phyloP scores from a whole-genome alignment of 2,888 invertebrate genomes.

The Zygogramma bicolorata region DNA sequence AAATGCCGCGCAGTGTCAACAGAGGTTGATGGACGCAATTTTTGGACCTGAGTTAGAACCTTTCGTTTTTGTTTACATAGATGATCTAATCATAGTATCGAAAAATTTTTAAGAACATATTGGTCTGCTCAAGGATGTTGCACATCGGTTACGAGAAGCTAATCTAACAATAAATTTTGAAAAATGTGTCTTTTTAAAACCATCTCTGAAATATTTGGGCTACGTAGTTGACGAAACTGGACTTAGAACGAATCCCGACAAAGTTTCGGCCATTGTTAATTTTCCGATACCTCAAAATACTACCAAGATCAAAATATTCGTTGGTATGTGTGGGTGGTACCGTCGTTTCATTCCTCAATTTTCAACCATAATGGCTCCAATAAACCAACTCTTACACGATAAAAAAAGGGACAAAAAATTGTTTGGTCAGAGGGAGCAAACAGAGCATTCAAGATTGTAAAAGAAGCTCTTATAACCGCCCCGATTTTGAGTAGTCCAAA shows the following conservation, averaged over 20 bases:
- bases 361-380: not conserved
- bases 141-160: too few species aligned
- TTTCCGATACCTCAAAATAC: not conserved
- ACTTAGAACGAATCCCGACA: slow-evolving; percentile 14
- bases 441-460: too few species aligned
- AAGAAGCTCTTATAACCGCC: too few species aligned
- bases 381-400: not conserved
- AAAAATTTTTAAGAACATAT: slow-evolving; percentile 33
- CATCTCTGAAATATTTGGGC: slow-evolving; percentile 53
- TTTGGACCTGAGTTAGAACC: not conserved
- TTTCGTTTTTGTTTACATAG: not conserved
- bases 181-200: slow-evolving; percentile 43
- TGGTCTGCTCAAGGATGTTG: slow-evolving; percentile 26
- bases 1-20: not conserved
- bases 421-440: too few species aligned
- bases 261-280: not conserved
- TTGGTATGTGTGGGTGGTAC: slow-evolving; percentile 9
- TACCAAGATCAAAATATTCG: not conserved
- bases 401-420: too few species aligned
- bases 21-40: slow-evolving; percentile 9
- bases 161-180: too few species aligned
- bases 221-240: slow-evolving; percentile 52
- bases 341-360: not conserved
- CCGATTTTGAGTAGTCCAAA: too few species aligned
- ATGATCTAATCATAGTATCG: not conserved